These are phyloP conservation scores for Neofelis nebulosa DNA, from an alignment of 2,113 vertebrate species.

Conservation along the genomic window DNA sequence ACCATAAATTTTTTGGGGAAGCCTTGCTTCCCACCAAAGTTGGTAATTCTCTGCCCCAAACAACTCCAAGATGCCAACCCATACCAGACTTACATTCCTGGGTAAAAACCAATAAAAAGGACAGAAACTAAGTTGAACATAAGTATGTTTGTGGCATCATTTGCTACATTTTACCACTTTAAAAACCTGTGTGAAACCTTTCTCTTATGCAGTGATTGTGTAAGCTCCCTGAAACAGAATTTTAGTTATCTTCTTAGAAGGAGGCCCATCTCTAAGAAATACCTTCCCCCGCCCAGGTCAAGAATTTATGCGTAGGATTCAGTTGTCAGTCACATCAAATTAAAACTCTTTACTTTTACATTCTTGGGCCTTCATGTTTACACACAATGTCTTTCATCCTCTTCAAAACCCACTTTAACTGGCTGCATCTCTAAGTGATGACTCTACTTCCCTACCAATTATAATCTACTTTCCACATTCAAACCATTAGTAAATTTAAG, in stretches of 20 bases:
- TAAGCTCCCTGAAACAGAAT: not conserved
- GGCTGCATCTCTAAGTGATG: not conserved
- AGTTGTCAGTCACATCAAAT: not conserved
- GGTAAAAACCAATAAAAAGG: not conserved
- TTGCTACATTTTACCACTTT: not conserved
- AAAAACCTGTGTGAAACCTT: not conserved
- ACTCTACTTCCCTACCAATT: not conserved
- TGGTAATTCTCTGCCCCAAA: not conserved
- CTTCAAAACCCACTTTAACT: not conserved
- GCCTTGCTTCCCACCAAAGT: not conserved
- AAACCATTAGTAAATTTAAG: not conserved
- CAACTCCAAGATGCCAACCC: not conserved
- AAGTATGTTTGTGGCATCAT: not conserved
- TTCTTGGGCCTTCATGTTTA: not conserved
- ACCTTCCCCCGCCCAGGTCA: not conserved
- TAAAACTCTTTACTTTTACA: not conserved
- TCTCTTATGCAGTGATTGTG: not conserved
- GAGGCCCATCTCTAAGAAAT: not conserved
- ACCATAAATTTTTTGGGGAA: not conserved
- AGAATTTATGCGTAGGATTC: not conserved
- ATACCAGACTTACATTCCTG: not conserved
- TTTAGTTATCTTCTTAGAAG: not conserved
- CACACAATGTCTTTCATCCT: not conserved
- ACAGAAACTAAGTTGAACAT: not conserved
- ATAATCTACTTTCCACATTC: not conserved